Evolutionary conservation across 2,797 vertebrate genomes (phyloP).

Genomic region (Rhodeus uyekii): DNA sequence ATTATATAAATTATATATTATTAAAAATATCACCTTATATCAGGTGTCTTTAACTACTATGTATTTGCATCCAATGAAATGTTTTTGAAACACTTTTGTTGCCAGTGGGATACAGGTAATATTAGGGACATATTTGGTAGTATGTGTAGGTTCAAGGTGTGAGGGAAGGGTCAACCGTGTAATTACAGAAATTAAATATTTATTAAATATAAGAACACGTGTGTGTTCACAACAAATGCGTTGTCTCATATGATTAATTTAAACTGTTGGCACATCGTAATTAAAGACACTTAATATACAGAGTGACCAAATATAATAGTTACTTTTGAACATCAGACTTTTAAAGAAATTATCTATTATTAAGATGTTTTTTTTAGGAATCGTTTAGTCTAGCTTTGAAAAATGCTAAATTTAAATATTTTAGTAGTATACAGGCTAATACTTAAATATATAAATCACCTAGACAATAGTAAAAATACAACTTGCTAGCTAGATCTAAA

Average conservation of each 20-base stretch:
- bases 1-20: too few species aligned
- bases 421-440: not conserved
- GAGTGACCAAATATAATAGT: not conserved
- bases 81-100: not conserved
- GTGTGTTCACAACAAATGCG: not conserved
- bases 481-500: not conserved
- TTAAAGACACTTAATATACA: not conserved
- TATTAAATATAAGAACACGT: not conserved
- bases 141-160: too few species aligned
- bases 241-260: not conserved
- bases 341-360: too few species aligned
- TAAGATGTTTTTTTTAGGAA: not conserved
- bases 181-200: not conserved
- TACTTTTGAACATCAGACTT: not conserved
- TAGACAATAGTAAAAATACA: not conserved
- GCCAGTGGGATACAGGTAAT: too few species aligned
- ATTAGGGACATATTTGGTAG: too few species aligned
- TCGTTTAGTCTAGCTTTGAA: not conserved
- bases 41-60: not conserved
- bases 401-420: not conserved
- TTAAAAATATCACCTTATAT: not conserved
- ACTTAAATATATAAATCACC: too few species aligned
- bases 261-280: not conserved
- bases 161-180: too few species aligned
- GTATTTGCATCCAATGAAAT: not conserved